These are phyloP conservation scores for Cladorhizidae sp. DNA, from an alignment of 37 sponge, comb jelly and placozoan genomes.

Conservation along the genomic window DNA sequence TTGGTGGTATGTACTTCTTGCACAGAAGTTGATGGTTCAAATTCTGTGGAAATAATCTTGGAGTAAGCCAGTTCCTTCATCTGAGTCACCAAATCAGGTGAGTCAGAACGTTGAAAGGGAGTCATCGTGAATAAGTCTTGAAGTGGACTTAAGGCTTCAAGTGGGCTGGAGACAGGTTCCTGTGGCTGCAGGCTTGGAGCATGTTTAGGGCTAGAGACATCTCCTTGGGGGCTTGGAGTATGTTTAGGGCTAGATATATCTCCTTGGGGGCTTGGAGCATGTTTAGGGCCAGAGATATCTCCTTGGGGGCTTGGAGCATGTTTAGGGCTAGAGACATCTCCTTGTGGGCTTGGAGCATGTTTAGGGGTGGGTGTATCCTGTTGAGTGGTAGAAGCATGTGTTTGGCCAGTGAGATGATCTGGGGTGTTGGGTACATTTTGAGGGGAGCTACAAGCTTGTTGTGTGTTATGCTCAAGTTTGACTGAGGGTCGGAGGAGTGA, in stretches of 20 bases:
- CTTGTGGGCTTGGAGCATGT: neutral
- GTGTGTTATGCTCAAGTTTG: too few species aligned
- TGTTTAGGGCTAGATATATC: too few species aligned
- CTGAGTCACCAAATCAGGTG: conserved; percentile 11
- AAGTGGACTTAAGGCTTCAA: neutral
- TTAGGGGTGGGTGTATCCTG: neutral
- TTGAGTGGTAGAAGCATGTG: too few species aligned
- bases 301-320: neutral
- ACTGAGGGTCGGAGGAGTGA: too few species aligned
- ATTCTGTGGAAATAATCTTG: neutral
- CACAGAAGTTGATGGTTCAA: too few species aligned
- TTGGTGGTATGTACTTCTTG: neutral
- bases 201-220: too few species aligned
- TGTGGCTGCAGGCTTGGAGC: too few species aligned
- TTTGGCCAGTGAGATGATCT: too few species aligned
- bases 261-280: too few species aligned
- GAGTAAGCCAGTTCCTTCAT: conserved; percentile 9
- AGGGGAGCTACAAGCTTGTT: too few species aligned
- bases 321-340: neutral
- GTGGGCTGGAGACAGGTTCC: too few species aligned
- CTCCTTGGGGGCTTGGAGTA: too few species aligned
- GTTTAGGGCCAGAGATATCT: neutral
- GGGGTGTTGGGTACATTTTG: neutral
- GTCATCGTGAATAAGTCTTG: neutral
- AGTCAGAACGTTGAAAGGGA: neutral